Percentiles rank a stretch among this genome's conserved stretches.
phyloP scores from a whole-genome alignment of 2,113 vertebrate species.

The Cottus gobio region DNA sequence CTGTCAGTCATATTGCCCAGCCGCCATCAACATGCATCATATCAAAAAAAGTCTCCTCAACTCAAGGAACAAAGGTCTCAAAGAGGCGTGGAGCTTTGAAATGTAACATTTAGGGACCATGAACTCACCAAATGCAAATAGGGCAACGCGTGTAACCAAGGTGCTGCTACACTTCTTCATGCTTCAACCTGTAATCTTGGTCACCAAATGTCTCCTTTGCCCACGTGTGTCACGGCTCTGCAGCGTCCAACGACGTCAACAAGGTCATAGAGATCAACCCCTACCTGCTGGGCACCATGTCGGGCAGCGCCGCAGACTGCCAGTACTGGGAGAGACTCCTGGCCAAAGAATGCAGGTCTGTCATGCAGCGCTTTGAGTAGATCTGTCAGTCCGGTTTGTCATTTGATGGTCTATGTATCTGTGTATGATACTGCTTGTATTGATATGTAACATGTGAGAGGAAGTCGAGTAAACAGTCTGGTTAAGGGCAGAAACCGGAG shows the following conservation, averaged over 20 bases:
- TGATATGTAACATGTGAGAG: background rate
- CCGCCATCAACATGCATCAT: too few relatives aligned
- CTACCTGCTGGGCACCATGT: slow-evolving; percentile 92
- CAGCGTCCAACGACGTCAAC: slow-evolving; percentile 78
- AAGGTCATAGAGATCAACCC: slow-evolving; percentile 94
- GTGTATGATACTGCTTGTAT: background rate
- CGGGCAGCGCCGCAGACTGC: slow-evolving; percentile 89
- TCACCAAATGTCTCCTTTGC: background rate
- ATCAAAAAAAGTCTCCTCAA: background rate
- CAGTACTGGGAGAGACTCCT: slow-evolving; percentile 90
- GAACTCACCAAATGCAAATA: background rate
- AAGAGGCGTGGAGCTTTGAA: background rate
- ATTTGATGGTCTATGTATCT: background rate
- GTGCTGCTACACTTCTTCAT: background rate
- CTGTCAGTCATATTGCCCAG: background rate
- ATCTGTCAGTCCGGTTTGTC: background rate
- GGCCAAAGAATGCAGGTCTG: slow-evolving; percentile 91
- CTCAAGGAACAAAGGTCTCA: too few relatives aligned
- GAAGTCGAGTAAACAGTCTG: background rate
- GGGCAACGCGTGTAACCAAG: background rate
- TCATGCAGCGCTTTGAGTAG: background rate
- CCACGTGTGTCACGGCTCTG: background rate
- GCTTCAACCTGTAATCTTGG: background rate
- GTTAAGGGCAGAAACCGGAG: background rate
- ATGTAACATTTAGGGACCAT: background rate